Evolutionary conservation across 2,797 vertebrate genomes (phyloP).

Genomic region (Chrysocyon brachyurus): DNA sequence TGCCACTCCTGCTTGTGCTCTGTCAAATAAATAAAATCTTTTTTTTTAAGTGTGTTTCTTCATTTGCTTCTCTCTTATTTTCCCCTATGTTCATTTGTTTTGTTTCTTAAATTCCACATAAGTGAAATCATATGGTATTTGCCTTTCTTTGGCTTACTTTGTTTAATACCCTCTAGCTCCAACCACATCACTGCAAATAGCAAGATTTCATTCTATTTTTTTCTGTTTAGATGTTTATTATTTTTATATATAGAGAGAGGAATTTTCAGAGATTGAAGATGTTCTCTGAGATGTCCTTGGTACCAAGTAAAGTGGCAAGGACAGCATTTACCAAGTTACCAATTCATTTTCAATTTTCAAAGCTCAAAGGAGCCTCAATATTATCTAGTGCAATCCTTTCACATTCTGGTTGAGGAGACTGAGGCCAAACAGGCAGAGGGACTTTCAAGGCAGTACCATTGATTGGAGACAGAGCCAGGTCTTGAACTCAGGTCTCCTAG

Average conservation of each 20-base stretch:
- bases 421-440: neutral
- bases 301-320: neutral
- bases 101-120: neutral
- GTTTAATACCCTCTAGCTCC: neutral
- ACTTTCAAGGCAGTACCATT: neutral
- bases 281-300: neutral
- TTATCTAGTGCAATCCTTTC: neutral
- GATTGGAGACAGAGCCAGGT: neutral
- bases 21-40: no score
- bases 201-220: neutral
- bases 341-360: neutral
- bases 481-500: slow-evolving; percentile 42
- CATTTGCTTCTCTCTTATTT: neutral
- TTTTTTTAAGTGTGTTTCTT: neutral
- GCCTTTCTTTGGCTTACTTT: neutral
- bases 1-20: no score
- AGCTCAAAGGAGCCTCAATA: neutral
- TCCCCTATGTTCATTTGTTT: neutral
- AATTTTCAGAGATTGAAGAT: neutral
- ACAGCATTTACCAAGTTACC: neutral
- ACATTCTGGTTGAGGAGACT: neutral
- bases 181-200: neutral
- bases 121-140: neutral
- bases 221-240: neutral
- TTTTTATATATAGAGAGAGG: neutral